These are phyloP conservation scores for Nemotelus nigrinus DNA, from an alignment of 2,888 invertebrate genomes.

Conservation along the genomic window DNA sequence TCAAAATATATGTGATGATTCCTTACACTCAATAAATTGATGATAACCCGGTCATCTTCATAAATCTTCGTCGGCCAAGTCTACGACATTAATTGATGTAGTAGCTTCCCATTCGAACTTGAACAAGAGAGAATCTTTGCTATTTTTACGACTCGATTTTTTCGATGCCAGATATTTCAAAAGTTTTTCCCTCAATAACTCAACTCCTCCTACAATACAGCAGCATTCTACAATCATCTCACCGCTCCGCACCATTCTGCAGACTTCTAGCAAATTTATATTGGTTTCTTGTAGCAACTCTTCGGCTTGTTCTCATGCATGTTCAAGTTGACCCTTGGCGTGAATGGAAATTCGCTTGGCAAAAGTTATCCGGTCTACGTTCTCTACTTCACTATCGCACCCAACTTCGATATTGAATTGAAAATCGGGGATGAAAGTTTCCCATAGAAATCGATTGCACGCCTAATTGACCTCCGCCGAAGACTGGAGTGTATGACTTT, in stretches of 20 bases:
- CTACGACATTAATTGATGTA: constrained; percentile 41
- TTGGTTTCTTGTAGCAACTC: constrained; percentile 31
- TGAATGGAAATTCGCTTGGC: constrained; percentile 39
- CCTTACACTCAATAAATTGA: constrained; percentile 26
- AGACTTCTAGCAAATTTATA: constrained; percentile 9
- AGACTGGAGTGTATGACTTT: constrained; percentile 27
- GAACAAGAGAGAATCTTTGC: constrained; percentile 23
- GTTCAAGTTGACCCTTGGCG: constrained; percentile 37
- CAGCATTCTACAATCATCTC: not conserved
- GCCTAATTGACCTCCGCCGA: constrained; percentile 46
- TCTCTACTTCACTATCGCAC: not conserved
- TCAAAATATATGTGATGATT: not conserved
- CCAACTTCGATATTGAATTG: constrained; percentile 39
- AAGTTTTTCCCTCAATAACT: constrained; percentile 9
- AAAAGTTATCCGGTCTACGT: constrained; percentile 22
- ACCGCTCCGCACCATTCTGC: not conserved
- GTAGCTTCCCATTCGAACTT: constrained; percentile 5
- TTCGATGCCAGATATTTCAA: constrained; percentile 28
- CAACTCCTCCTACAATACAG: too few species aligned
- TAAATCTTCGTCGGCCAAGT: constrained; percentile 28
- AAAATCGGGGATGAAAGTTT: constrained; percentile 41
- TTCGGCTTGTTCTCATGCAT: not conserved
- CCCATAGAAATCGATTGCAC: constrained; percentile 47
- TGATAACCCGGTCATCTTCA: constrained; percentile 35
- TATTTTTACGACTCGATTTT: constrained; percentile 32